Evolutionary conservation across 2,113 vertebrate genomes (phyloP).

Genomic region (Lota lota): DNA sequence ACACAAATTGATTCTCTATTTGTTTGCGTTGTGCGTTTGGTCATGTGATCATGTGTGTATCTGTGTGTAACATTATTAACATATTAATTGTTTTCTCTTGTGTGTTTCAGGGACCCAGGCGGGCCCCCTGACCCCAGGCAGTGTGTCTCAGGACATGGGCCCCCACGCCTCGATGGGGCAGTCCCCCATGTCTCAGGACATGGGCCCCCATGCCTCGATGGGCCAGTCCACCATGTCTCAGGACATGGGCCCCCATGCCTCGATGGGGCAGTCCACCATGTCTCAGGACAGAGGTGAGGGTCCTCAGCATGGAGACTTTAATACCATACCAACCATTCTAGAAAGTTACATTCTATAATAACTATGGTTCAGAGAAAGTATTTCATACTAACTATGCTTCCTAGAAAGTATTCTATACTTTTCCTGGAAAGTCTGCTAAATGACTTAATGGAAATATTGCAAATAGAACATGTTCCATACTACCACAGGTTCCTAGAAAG

Average conservation of each 20-base stretch:
- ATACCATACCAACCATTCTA: no score
- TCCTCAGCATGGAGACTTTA: background rate
- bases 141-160: conserved; percentile 80
- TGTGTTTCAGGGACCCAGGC: conserved; percentile 81
- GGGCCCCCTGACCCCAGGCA: conserved; percentile 84
- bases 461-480: no score
- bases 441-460: no score
- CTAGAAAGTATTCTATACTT: no score
- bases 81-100: conserved; percentile 11
- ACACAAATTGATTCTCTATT: background rate
- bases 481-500: no score
- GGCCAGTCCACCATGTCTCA: conserved; percentile 87
- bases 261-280: conserved; percentile 89
- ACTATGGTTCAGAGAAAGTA: no score
- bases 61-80: background rate
- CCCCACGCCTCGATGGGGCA: conserved; percentile 87
- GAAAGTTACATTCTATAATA: no score
- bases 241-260: conserved; percentile 84
- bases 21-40: no score
- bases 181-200: conserved; percentile 85
- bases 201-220: conserved; percentile 83
- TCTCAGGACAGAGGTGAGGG: conserved; percentile 88
- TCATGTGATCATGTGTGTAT: conserved; percentile 6
- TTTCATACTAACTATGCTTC: no score
- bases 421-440: no score